phyloP scores from a whole-genome alignment of 2,888 invertebrate species.

The Chloromyia formosa region DNA sequence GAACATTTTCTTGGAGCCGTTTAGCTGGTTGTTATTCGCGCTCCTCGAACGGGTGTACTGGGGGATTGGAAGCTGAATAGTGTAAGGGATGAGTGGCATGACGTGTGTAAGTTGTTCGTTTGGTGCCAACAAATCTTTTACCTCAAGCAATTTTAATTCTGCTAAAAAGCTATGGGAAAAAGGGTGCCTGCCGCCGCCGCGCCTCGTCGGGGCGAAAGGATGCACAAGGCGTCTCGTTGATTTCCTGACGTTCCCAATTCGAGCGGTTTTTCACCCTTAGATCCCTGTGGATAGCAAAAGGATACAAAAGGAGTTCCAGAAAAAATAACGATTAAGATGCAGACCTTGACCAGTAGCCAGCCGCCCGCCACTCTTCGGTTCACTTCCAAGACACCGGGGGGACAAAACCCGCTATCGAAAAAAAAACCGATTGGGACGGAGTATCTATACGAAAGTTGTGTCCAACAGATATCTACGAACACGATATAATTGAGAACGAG shows the following conservation, averaged over 20 bases:
- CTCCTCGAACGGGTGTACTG: not conserved
- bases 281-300: no score
- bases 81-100: not conserved
- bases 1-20: slow-evolving; percentile 14
- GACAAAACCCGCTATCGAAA: not conserved
- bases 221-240: no score
- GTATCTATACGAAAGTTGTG: not conserved
- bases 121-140: slow-evolving; percentile 27
- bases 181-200: not conserved
- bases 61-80: no score
- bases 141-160: slow-evolving; percentile 6
- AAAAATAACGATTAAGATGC: no score
- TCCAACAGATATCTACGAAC: not conserved
- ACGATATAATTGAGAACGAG: slow-evolving; percentile 28
- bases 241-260: no score
- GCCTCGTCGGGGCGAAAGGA: no score
- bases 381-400: not conserved
- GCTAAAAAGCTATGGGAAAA: not conserved
- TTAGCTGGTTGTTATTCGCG: slow-evolving; percentile 11
- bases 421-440: slow-evolving; percentile 10
- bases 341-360: not conserved
- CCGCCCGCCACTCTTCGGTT: not conserved
- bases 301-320: no score
- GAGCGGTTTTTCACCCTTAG: no score
- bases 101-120: slow-evolving; percentile 24